These are phyloP conservation scores for Capitulum mitella DNA, from an alignment of 2,888 invertebrate species.

Conservation along the genomic window DNA sequence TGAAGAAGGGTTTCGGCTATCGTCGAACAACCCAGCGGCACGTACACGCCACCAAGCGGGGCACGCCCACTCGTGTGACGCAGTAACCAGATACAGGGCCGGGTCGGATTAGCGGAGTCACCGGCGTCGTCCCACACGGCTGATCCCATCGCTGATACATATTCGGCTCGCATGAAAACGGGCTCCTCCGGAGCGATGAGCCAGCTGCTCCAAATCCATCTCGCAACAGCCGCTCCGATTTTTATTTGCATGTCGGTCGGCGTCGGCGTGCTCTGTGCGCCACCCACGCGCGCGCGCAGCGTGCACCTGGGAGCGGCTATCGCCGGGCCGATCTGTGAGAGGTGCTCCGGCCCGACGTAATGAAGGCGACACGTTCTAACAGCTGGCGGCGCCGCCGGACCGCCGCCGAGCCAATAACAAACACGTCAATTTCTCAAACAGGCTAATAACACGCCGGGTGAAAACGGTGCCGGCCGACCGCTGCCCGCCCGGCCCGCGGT, in stretches of 20 bases:
- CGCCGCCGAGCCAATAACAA: neutral
- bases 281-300: too few relatives aligned
- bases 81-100: neutral
- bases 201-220: neutral
- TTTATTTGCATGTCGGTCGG: neutral
- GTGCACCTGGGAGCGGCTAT: too few relatives aligned
- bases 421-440: neutral
- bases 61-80: neutral
- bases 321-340: too few relatives aligned
- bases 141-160: neutral
- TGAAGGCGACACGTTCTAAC: neutral
- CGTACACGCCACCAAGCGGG: too few relatives aligned
- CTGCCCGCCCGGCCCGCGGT: too few relatives aligned
- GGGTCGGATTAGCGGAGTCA: neutral
- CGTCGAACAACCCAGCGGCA: too few relatives aligned
- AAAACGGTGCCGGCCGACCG: neutral
- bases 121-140: neutral
- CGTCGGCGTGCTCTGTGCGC: too few relatives aligned
- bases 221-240: neutral
- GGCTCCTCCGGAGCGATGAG: neutral
- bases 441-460: neutral
- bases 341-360: too few relatives aligned
- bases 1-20: too few relatives aligned
- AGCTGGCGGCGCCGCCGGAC: neutral
- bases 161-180: constrained; percentile 13